Evolutionary conservation across 64 coral and sea anemone species (phyloP).

Genomic region (Montipora foliosa): DNA sequence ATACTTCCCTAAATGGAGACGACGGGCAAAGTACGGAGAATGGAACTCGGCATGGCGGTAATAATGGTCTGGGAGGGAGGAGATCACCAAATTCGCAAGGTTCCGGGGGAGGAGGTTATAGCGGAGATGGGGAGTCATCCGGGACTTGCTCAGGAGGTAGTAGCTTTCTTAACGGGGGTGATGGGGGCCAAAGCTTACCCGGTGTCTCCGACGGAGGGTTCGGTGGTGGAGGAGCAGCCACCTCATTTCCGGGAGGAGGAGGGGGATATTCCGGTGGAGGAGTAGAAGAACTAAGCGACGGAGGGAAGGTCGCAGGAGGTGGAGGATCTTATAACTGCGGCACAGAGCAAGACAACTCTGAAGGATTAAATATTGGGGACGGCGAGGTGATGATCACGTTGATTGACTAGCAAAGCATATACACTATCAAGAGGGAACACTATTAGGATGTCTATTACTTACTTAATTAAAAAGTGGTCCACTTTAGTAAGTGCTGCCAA

Average conservation of each 20-base stretch:
- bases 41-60: slow-evolving; percentile 78
- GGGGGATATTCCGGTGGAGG: slow-evolving; percentile 91
- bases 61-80: slow-evolving; percentile 34
- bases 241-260: slow-evolving; percentile 71
- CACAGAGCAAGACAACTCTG: slow-evolving; percentile 35
- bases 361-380: slow-evolving; percentile 58
- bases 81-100: neutral
- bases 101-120: slow-evolving; percentile 55
- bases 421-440: no score
- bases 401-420: neutral
- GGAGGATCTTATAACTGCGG: slow-evolving; percentile 80
- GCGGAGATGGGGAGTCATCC: slow-evolving; percentile 8
- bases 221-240: slow-evolving; percentile 74
- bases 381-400: slow-evolving; percentile 69
- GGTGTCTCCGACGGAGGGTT: slow-evolving; percentile 47
- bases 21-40: slow-evolving; percentile 63
- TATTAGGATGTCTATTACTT: no score
- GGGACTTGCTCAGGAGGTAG: neutral
- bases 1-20: slow-evolving; percentile 52
- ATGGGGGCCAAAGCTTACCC: slow-evolving; percentile 19
- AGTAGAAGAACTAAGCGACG: slow-evolving; percentile 11
- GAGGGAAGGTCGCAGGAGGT: slow-evolving; percentile 65
- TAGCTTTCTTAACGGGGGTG: slow-evolving; percentile 61
- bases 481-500: no score
- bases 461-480: no score